Evolutionary conservation across 2,888 invertebrate species (phyloP).

Genomic region (Alsophila aescularia): DNA sequence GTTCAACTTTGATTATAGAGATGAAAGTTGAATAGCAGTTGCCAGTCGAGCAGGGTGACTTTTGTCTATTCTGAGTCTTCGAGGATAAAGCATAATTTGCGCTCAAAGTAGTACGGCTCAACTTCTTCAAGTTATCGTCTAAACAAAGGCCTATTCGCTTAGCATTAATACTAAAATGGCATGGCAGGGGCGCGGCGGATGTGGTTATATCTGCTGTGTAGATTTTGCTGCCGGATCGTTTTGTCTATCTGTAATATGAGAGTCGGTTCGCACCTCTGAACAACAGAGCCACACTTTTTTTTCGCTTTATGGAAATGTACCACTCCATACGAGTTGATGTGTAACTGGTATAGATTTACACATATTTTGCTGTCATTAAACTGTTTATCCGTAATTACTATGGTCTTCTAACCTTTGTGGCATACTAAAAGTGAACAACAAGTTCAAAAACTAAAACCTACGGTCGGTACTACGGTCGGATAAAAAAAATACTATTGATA

Average conservation of each 20-base stretch:
- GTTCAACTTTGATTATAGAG: conserved; percentile 55
- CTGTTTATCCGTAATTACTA: too few species aligned
- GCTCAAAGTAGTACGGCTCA: conserved; percentile 55
- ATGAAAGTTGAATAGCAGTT: conserved; percentile 53
- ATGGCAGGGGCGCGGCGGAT: conserved; percentile 39
- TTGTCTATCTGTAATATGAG: conserved; percentile 68
- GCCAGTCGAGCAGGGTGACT: conserved; percentile 61
- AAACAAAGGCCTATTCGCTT: conserved; percentile 53
- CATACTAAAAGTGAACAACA: too few species aligned
- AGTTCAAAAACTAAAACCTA: too few species aligned
- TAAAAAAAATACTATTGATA: too few species aligned
- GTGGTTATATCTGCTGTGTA: conserved; percentile 59
- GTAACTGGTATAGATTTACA: conserved; percentile 59
- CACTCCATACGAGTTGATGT: conserved; percentile 53
- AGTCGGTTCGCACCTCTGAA: conserved; percentile 79
- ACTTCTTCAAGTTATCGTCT: conserved; percentile 39
- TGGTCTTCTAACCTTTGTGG: too few species aligned
- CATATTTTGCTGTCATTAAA: neutral
- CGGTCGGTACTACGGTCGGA: too few species aligned
- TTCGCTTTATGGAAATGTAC: conserved; percentile 66
- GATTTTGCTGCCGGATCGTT: conserved; percentile 70
- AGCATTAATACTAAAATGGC: conserved; percentile 49
- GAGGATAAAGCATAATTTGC: conserved; percentile 73
- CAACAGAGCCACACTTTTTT: conserved; percentile 74
- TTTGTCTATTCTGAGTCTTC: conserved; percentile 80